Conservation (phyloP, 2,113 vertebrate genomes). For the Percina caprodes region DNA sequence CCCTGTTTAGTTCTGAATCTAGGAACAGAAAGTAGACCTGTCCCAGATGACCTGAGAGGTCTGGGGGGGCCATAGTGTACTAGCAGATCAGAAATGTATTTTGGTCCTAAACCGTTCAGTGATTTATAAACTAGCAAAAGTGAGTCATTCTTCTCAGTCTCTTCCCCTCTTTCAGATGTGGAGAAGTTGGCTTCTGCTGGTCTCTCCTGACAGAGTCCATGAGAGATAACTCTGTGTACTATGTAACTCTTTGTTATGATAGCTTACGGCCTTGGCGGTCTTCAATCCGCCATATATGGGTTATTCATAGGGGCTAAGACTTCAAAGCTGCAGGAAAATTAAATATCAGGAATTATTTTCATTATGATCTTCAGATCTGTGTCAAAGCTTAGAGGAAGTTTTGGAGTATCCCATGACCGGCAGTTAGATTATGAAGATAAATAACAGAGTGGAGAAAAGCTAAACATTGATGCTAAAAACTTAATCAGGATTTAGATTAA, state of each 20-base stretch:
- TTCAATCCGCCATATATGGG: constrained; percentile 49
- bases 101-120: too few relatives aligned
- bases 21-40: too few relatives aligned
- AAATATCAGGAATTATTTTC: constrained; percentile 45
- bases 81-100: too few relatives aligned
- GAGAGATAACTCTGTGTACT: constrained; percentile 45
- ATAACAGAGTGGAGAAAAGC: constrained; percentile 9
- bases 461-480: background rate
- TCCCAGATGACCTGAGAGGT: too few relatives aligned
- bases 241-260: constrained; percentile 56
- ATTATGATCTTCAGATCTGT: constrained; percentile 56
- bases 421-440: constrained; percentile 30
- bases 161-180: constrained; percentile 22
- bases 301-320: constrained; percentile 43
- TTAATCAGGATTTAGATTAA: constrained; percentile 29
- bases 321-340: constrained; percentile 61
- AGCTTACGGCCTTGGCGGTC: constrained; percentile 46
- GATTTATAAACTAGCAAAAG: too few relatives aligned
- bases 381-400: constrained; percentile 37
- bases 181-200: constrained; percentile 7
- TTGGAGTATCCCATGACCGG: constrained; percentile 37
- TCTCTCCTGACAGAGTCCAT: constrained; percentile 22
- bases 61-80: too few relatives aligned
- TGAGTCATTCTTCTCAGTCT: constrained; percentile 21
- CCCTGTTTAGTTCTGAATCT: too few relatives aligned